Evolutionary conservation across 2,797 vertebrate species (phyloP).

Genomic region (Spizella passerina): DNA sequence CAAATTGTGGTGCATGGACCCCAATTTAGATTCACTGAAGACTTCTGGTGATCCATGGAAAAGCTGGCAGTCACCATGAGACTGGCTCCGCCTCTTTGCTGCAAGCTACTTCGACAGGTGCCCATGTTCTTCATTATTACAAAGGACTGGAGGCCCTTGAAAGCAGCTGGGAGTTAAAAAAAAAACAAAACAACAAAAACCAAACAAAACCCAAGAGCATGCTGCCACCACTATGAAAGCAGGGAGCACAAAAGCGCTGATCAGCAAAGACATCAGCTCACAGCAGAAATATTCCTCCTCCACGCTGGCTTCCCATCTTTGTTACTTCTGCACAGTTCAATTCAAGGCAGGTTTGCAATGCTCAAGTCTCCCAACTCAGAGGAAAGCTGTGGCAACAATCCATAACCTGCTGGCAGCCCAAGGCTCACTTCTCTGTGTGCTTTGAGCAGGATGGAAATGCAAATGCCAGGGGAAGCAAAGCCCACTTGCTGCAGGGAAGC

Average conservation of each 20-base stretch:
- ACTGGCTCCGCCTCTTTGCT: slow-evolving; percentile 7
- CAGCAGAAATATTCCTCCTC: not conserved
- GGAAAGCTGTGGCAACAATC: not conserved
- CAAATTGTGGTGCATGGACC: not conserved
- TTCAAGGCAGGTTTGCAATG: not conserved
- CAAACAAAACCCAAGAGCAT: not conserved
- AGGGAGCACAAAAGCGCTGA: not conserved
- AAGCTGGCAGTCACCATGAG: not conserved
- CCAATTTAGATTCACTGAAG: slow-evolving; percentile 2
- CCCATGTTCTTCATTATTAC: not conserved
- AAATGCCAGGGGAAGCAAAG: accelerated
- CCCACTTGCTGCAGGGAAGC: not conserved
- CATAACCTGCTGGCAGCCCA: accelerated
- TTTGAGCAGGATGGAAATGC: not conserved
- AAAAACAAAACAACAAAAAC: not conserved
- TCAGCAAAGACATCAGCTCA: not conserved
- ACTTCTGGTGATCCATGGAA: slow-evolving; percentile 31
- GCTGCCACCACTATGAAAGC: not conserved
- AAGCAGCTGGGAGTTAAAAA: slow-evolving; percentile 24
- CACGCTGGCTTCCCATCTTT: not conserved
- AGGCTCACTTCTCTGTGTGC: not conserved
- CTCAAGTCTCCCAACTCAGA: not conserved
- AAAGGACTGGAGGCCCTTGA: not conserved
- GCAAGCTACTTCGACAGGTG: slow-evolving; percentile 46
- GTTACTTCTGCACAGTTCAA: not conserved